phyloP scores from a whole-genome alignment of 1,140 invertebrate species.

The Plectrocnemia conspersa region DNA sequence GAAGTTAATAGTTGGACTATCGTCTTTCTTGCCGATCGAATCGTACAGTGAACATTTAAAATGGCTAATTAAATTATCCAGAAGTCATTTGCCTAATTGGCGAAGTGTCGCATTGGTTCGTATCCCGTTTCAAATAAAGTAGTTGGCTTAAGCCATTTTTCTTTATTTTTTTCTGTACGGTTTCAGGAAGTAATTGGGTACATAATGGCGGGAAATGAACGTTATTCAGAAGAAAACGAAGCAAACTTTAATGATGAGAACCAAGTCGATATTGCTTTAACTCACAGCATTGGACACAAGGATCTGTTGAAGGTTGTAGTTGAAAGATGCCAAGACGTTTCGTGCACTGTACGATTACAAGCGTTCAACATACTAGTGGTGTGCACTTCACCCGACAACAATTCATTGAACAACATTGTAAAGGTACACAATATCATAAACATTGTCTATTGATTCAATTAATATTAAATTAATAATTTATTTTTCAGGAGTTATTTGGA shows the following conservation, averaged over 20 bases:
- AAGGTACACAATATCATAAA: slow-evolving; percentile 33
- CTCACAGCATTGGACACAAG: slow-evolving; percentile 39
- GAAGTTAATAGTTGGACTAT: slow-evolving; percentile 20
- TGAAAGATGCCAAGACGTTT: slow-evolving; percentile 43
- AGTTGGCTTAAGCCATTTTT: background rate
- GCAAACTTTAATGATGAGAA: slow-evolving; percentile 37
- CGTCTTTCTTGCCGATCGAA: slow-evolving; percentile 38
- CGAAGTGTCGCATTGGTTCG: slow-evolving; percentile 45
- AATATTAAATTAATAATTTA: slow-evolving; percentile 3
- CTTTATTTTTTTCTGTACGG: slow-evolving; percentile 5
- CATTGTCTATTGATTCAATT: background rate
- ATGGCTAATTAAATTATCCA: slow-evolving; percentile 45
- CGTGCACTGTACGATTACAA: slow-evolving; percentile 41
- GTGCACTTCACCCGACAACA: slow-evolving; percentile 36
- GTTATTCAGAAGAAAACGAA: background rate
- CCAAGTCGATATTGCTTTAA: slow-evolving; percentile 30
- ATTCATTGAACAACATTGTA: slow-evolving; percentile 37
- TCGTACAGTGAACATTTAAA: slow-evolving; percentile 40
- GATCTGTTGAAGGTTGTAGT: slow-evolving; percentile 43
- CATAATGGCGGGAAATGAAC: slow-evolving; percentile 31
- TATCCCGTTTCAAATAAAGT: slow-evolving; percentile 4
- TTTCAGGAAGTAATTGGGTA: slow-evolving; percentile 29
- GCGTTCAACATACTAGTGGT: slow-evolving; percentile 41
- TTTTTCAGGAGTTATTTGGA: slow-evolving; percentile 39
- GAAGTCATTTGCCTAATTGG: slow-evolving; percentile 41